Percentiles rank a stretch among this genome's conserved stretches.
Evolutionary conservation across 2,888 invertebrate species (phyloP).

Genomic region (Euplagia quadripunctaria): DNA sequence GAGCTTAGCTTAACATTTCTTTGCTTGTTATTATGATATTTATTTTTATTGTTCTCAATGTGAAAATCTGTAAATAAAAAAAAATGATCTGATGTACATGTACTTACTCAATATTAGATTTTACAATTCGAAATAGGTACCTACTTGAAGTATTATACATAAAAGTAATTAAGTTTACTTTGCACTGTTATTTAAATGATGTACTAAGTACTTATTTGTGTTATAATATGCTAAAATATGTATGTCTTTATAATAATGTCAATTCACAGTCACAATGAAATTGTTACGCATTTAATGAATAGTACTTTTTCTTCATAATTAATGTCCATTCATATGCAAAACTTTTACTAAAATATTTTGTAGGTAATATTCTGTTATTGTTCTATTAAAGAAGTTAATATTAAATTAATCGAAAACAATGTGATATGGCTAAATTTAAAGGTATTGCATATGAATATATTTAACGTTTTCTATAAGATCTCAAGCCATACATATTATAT

Average conservation of each 20-base stretch:
- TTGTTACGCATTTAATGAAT: constrained; percentile 27
- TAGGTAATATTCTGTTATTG: neutral
- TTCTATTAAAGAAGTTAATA: neutral
- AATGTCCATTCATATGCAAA: constrained; percentile 16
- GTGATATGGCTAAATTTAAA: neutral
- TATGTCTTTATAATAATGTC: constrained; percentile 42
- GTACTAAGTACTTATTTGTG: constrained; percentile 33
- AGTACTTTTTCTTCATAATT: neutral
- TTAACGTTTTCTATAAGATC: constrained; percentile 5
- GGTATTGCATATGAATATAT: constrained; percentile 14
- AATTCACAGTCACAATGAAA: constrained; percentile 45
- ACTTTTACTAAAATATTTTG: neutral
- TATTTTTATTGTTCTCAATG: constrained; percentile 32
- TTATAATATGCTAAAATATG: constrained; percentile 26
- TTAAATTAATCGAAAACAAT: neutral
- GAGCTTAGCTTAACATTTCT: constrained; percentile 75
- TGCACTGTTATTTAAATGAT: constrained; percentile 47
- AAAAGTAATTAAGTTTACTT: constrained; percentile 33
- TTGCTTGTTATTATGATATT: constrained; percentile 46
- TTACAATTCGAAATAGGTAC: constrained; percentile 28
- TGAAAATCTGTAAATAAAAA: constrained; percentile 9
- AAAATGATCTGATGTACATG: constrained; percentile 30
- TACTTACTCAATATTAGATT: constrained; percentile 42
- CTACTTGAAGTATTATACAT: constrained; percentile 28
- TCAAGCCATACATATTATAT: neutral